These are phyloP conservation scores for Sarcophaga peregrina DNA, from an alignment of 1,140 invertebrate species.

Conservation along the genomic window DNA sequence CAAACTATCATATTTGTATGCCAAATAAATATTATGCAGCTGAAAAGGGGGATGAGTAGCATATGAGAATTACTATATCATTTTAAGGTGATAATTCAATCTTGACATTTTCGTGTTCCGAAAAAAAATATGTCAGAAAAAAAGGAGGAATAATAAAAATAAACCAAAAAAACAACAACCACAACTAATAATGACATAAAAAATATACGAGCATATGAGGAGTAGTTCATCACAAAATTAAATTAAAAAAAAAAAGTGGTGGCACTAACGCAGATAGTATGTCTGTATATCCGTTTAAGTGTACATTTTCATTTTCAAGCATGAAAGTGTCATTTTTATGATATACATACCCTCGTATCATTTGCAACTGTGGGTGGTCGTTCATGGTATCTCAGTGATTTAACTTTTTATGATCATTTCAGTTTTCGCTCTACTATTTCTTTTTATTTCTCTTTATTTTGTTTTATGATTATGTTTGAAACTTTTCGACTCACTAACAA, in stretches of 20 bases:
- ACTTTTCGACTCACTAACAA: constrained; percentile 23
- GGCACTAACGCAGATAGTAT: too few species aligned
- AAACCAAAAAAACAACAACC: background rate
- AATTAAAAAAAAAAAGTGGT: too few species aligned
- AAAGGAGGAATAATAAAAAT: background rate
- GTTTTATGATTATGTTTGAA: constrained; percentile 31
- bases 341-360: background rate
- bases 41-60: too few species aligned
- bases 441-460: background rate
- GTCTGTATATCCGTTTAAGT: background rate
- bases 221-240: too few species aligned
- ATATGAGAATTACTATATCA: too few species aligned
- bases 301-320: background rate
- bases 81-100: constrained; percentile 36
- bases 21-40: too few species aligned
- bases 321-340: background rate
- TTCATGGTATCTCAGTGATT: background rate
- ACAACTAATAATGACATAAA: background rate
- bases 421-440: background rate
- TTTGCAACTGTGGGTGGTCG: constrained; percentile 34
- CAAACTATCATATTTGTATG: too few species aligned
- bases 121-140: constrained; percentile 14
- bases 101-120: constrained; percentile 4
- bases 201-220: too few species aligned
- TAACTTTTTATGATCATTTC: background rate